Base-by-base conservation (phyloP, 2,113 vertebrate genomes). In the Cacatua alba region DNA sequence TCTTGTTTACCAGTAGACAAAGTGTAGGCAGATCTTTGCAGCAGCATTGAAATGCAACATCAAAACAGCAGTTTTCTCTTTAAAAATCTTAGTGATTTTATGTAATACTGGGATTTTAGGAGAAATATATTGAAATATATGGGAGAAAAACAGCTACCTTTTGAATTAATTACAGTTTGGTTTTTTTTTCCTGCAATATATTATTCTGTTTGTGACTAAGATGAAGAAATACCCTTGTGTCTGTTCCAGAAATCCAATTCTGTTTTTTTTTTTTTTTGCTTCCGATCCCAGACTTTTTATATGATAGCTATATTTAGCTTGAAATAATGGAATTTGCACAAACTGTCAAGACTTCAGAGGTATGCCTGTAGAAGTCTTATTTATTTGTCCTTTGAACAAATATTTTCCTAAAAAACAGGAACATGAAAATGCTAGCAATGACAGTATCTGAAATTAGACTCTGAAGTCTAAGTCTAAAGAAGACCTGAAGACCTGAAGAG, bases 381-480 rank as follows among this genome's bases (percentile, higher is more conserved):
- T 81, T 86, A 71, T 92, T 94, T 90, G 59, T 94, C 78, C 63
- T 92, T 90, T 81, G 59, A 77, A 94, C 11, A 87, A 91, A 90
- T 46, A 9, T 63, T 76, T 89, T 90, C 48, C 29, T 78, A 28
- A 84, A 77, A 86, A 74, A 11, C 13, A 59, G 48, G 48, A 51
- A 60, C 33, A 49, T 49, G 76, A 55, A 91, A 82, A 90, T 77
- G 67, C 15, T 69, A 82, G n/a, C n/a, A 35, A 31, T 49, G 86
- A 55, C 57, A 68, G 48, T 62, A 35, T 21, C 31, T 90, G 37
- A 53, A 84, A 79, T 70, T 33, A 55, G 35, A 68, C 19, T 82
- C 35, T 49, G 17, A 59, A 39, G 41, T 78, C 9, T 72, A 78
- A 14, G 26, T 85, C 13, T 62, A 37, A 75, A 87, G 64, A 77